phyloP scores from a whole-genome alignment of 2,888 invertebrate genomes.

The Vandiemenella viatica region DNA sequence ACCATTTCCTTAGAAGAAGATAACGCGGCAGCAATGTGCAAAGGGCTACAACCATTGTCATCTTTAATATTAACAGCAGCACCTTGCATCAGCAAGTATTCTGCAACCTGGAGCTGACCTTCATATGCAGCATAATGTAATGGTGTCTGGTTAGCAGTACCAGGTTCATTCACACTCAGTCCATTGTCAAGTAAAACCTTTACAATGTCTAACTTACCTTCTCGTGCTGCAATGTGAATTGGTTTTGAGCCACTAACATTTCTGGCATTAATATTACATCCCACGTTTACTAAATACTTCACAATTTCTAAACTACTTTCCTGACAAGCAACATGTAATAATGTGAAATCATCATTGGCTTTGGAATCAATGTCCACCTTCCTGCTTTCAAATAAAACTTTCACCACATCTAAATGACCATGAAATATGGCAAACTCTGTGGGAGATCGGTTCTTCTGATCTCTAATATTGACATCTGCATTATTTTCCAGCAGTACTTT shows the following conservation, averaged over 20 bases:
- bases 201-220: not conserved
- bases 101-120: no score
- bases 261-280: not conserved
- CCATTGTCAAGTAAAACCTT: not conserved
- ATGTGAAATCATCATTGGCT: constrained; percentile 1
- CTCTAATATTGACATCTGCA: constrained; percentile 4
- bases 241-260: not conserved
- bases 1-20: not conserved
- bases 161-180: not conserved
- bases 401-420: constrained; percentile 18
- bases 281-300: no score
- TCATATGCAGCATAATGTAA: not conserved
- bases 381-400: constrained; percentile 12
- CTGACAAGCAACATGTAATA: constrained; percentile 1
- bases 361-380: constrained; percentile 12
- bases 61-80: constrained; percentile 3
- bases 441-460: constrained; percentile 10
- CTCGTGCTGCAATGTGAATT: constrained; percentile 4
- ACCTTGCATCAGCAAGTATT: no score
- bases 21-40: no score
- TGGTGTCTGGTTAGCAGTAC: not conserved
- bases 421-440: constrained; percentile 20
- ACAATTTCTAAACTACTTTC: no score
- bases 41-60: no score
- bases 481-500: constrained; percentile 2